Evolutionary conservation across 64 coral and sea anemone genomes (phyloP), one percentile per base, ranked within the genome.

Genomic region (Porites lutea): DNA sequence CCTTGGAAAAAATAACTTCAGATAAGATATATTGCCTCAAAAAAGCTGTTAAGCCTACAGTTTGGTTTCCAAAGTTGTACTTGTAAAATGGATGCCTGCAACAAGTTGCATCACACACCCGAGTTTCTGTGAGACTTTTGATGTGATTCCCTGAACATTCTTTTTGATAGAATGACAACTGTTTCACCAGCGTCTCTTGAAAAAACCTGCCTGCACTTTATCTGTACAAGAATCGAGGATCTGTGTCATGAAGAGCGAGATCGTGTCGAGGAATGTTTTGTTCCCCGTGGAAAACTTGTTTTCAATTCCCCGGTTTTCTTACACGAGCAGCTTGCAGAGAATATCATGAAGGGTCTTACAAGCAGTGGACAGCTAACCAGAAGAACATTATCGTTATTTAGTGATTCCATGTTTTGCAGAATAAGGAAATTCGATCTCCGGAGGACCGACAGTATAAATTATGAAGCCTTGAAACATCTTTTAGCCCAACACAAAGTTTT

Each of bases 281-380:
- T 62, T 65, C 18, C 79, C 4, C 4, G 43, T 47, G 9, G 15
- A 82, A 84, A 80, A 53, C 66, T 96, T 10, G 67, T 71, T 10
- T 96, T 96, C 27, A 94, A 81, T 11, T 90, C 67, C 58, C 95
- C 95, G 19, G 66, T 96, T 1, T 91, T 96, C 15, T 61, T 96
- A 7, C 95, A 93, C 54, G 95, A 96, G 50, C 91, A 94, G 20
- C 88, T 96, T 1, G 88, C 95, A 7, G 91, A 94, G 22, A 83
- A 52, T 3, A 89, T 96, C 2, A 52, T 96, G 54, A 89, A 83
- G 37, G 71, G 70, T 19, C 75, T 96, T 3, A 82, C 95, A 13
- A 21, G 21, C 14, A 45, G 69, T 53, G 72, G 65, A 59, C 90
- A 77, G 19, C 92, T 96, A 6, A 90, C 74, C 13, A 81, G 79